Evolutionary conservation across 2,113 vertebrate genomes (phyloP).

Genomic region (Camelus bactrianus): DNA sequence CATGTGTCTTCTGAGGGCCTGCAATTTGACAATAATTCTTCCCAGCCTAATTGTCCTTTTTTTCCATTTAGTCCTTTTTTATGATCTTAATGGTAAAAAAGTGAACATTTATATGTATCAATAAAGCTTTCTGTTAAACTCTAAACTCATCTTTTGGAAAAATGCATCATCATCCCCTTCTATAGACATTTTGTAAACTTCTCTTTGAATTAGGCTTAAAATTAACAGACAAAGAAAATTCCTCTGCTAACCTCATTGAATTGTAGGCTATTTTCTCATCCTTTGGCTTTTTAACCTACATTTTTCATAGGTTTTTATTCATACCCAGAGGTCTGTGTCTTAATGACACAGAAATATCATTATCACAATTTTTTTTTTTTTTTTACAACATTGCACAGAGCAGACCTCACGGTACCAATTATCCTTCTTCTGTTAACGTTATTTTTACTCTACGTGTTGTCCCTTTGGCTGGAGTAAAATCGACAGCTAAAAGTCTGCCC

Average conservation of each 20-base stretch:
- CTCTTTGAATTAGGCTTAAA: not conserved
- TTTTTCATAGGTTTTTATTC: constrained; percentile 34
- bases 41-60: not conserved
- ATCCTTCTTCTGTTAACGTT: constrained; percentile 3
- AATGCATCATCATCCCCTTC: not conserved
- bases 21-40: not conserved
- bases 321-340: not conserved
- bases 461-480: not conserved
- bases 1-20: not conserved
- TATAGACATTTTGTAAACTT: not conserved
- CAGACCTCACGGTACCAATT: constrained; percentile 45
- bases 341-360: constrained; percentile 54
- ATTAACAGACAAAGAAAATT: not conserved
- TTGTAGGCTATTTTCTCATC: not conserved
- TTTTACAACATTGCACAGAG: not conserved
- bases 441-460: not conserved
- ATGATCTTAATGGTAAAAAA: not conserved
- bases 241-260: not conserved
- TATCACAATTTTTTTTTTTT: constrained; percentile 10
- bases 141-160: not conserved
- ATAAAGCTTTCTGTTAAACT: constrained; percentile 10
- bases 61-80: not conserved
- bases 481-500: constrained; percentile 25
- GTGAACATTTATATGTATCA: not conserved
- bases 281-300: not conserved